Base-by-base conservation (phyloP, 2,888 invertebrate genomes). In the Drosophila paramelanica region DNA sequence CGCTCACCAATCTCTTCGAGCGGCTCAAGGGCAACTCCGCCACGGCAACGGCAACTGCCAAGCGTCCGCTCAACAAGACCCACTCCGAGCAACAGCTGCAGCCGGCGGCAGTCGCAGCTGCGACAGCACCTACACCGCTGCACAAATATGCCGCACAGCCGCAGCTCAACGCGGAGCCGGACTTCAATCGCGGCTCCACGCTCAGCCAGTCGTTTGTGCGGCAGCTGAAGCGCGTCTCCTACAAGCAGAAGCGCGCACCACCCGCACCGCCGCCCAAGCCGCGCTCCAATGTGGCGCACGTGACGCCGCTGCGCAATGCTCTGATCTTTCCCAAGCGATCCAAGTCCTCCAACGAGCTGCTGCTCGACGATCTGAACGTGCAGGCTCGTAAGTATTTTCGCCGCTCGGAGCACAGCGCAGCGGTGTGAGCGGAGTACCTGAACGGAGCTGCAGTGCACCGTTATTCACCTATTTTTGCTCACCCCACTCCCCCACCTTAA, bases 171-270 rank as follows among this genome's bases (percentile, higher is more conserved):
- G 80, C 82, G 31, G 60, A 67, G 31, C 76, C 81, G 38, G 90
- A 91, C 67, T 92, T 92, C 58, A 82, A 92, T 58, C 90, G 92
- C n/a, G 92, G 92, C 42, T 89, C 92, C 13, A 92, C 92, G 0
- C 80, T 92, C 14, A 92, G 92, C 58, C 92, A 92, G 67, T 92
- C 92, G 7, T 92, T 93, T 78, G 92, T 92, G 59, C 89, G 84
- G 43, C 92, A 91, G 65, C 77, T 90, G 33, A 80, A 84, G 46
- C 76, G 79, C 27, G 58, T 82, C 61, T 70, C 83, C 45, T 67
- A 73, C 72, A 84, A 88, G 25, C 89, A 90, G 50, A 90, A 89
- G 31, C 74, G 81, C 1, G 87, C 87, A 17, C 75, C 81, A 23
- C 83, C 88, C 3, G 77, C 83, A 5, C 87, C 90, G 0, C 76